A percentile compares a stretch with the other conserved stretches of the same genome.
phyloP scores from a whole-genome alignment of 2,113 vertebrate species.

The western clawed frog (Xenopus tropicalis) region UCB_Xtro_10.0 CM004450.2:8719501-8720000 shows the following conservation, averaged over 20 bases:
- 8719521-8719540: background rate
- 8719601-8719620: background rate
- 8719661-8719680: too few relatives aligned
- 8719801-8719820: slow-evolving; percentile 95
- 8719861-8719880: slow-evolving; percentile 95
- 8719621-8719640: background rate
- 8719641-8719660: too few relatives aligned
- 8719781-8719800: slow-evolving; percentile 93
- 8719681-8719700: background rate
- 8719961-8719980: too few relatives aligned
- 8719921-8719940: too few relatives aligned
- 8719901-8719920: background rate
- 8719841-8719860: slow-evolving; percentile 93
- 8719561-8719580: background rate
- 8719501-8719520: background rate
- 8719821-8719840: slow-evolving; percentile 92
- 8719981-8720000: too few relatives aligned
- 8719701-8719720: too few relatives aligned
- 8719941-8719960: too few relatives aligned
- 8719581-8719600: background rate
- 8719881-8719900: slow-evolving; percentile 74
- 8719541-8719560: background rate
- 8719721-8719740: too few relatives aligned
- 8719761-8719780: slow-evolving; percentile 95
- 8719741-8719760: background rate